Evolutionary conservation across 35 echinoderm and acorn worm species (phyloP).

Genomic region (Hemicentrotus pulcherrimus): DNA sequence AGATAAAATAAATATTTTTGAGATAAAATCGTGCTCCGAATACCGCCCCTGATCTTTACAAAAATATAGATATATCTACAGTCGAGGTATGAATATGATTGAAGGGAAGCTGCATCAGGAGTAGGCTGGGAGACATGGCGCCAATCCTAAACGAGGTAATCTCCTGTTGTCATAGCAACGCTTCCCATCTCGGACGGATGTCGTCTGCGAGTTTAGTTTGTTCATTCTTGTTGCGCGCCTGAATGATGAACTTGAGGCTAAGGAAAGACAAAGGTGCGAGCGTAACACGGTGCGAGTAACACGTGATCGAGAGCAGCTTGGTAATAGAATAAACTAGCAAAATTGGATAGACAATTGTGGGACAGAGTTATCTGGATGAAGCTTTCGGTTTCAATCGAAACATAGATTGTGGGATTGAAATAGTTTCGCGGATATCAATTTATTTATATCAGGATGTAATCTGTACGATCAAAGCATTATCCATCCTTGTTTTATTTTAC

Average conservation of each 20-base stretch:
- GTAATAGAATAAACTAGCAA: background rate
- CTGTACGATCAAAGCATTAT: background rate
- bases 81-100: background rate
- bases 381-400: background rate
- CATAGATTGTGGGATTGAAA: background rate
- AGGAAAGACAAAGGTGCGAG: background rate
- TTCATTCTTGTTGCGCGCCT: background rate
- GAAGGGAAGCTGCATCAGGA: background rate
- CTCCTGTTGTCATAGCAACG: conserved; percentile 23
- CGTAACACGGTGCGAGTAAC: background rate
- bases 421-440: background rate
- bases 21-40: too few species aligned
- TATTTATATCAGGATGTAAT: background rate
- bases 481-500: background rate
- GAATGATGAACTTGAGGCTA: background rate
- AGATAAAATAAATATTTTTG: too few species aligned
- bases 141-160: conserved; percentile 29
- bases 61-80: background rate
- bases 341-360: background rate
- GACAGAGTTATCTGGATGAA: background rate
- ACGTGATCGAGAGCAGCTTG: background rate
- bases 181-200: conserved; percentile 25
- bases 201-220: conserved; percentile 21
- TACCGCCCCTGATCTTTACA: too few species aligned
- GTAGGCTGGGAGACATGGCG: background rate